Percentiles rank a stretch among this genome's conserved stretches.
phyloP scores from a whole-genome alignment of 2,888 invertebrate species.

The Tridacna gigas region DNA sequence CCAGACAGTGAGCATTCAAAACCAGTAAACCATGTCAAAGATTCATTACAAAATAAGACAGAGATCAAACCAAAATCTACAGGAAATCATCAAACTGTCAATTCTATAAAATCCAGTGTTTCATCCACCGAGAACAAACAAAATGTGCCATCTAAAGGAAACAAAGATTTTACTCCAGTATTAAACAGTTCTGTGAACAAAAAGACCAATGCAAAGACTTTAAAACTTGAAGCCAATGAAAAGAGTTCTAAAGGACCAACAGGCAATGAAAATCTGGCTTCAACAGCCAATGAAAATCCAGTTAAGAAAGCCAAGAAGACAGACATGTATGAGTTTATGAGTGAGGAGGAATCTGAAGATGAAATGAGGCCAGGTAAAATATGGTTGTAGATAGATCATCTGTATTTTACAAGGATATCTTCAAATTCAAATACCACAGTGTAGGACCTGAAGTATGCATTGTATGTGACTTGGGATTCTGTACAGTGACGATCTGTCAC shows the following conservation, averaged over 20 bases:
- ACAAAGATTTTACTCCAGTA: not conserved
- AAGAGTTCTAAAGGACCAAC: constrained; percentile 15
- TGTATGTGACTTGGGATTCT: too few relatives aligned
- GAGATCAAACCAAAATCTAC: constrained; percentile 1
- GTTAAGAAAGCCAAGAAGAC: constrained; percentile 54
- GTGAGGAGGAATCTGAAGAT: constrained; percentile 78
- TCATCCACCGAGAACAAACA: constrained; percentile 26
- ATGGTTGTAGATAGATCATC: too few relatives aligned
- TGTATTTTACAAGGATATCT: too few relatives aligned
- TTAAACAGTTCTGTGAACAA: constrained; percentile 10
- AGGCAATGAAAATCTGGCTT: not conserved
- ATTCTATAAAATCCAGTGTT: not conserved
- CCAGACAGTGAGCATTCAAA: not conserved
- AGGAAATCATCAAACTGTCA: not conserved
- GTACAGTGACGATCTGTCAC: too few relatives aligned
- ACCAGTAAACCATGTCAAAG: not conserved
- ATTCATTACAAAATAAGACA: not conserved
- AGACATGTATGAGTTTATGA: constrained; percentile 79
- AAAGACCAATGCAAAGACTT: not conserved
- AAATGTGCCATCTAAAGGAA: constrained; percentile 31
- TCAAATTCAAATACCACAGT: too few relatives aligned
- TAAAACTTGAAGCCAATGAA: not conserved
- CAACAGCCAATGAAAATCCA: not conserved
- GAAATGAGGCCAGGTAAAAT: constrained; percentile 63
- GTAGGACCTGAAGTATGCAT: too few relatives aligned